A percentile compares a stretch with the other conserved stretches of the same genome.
Evolutionary conservation across 2,113 vertebrate species (phyloP).

Genomic region (Perognathus longimembris): DNA sequence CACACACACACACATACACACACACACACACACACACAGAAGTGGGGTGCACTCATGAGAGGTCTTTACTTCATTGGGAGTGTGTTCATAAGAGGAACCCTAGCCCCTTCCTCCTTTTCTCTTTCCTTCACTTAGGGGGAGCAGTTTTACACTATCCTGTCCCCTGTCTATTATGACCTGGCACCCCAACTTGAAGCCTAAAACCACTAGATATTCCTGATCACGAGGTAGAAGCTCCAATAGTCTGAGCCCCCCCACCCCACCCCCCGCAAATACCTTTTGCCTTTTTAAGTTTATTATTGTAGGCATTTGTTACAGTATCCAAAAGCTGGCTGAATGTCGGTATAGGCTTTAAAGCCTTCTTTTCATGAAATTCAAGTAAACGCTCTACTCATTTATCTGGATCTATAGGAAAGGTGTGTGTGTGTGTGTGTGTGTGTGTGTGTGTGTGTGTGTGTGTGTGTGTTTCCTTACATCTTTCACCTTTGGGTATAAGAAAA

Average conservation of each 20-base stretch:
- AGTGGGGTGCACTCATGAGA: no score
- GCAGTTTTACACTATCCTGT: not conserved
- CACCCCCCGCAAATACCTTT: not conserved
- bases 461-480: not conserved
- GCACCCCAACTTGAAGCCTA: no score
- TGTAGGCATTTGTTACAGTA: not conserved
- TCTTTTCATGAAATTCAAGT: conserved; percentile 32
- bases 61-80: no score
- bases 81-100: no score
- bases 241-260: not conserved
- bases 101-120: not conserved
- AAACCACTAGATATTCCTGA: not conserved
- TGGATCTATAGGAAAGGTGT: not conserved
- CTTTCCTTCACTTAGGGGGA: no score
- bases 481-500: not conserved
- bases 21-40: no score
- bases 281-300: not conserved
- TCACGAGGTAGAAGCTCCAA: not conserved
- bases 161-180: no score
- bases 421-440: no score
- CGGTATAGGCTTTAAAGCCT: not conserved
- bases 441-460: not conserved
- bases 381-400: not conserved
- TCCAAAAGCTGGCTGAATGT: not conserved
- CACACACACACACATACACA: no score